A percentile compares a stretch with the other conserved stretches of the same genome.
Evolutionary conservation across 2,113 vertebrate species (phyloP).

Genomic region (Illadopsis cleaveri): DNA sequence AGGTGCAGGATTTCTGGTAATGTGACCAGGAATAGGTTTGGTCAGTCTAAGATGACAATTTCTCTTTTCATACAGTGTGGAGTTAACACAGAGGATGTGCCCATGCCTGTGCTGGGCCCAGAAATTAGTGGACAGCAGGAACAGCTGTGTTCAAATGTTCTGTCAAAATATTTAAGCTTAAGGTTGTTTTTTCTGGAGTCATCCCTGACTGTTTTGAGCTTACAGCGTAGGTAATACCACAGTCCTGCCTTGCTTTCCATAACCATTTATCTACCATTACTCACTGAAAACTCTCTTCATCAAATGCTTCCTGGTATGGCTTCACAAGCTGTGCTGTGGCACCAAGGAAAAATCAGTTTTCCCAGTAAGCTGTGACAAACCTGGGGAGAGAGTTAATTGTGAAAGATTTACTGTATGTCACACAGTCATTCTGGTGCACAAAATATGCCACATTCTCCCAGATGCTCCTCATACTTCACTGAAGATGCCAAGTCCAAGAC

Average conservation of each 20-base stretch:
- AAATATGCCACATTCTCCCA: not conserved
- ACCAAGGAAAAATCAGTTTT: not conserved
- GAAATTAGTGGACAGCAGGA: not conserved
- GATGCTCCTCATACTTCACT: not conserved
- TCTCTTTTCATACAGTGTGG: not conserved
- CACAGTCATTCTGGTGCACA: not conserved
- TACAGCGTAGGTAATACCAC: not conserved
- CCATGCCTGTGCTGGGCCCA: not conserved
- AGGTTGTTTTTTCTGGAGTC: not conserved
- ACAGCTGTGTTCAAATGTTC: not conserved
- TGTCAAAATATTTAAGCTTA: not conserved
- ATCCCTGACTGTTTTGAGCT: not conserved
- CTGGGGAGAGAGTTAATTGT: not conserved
- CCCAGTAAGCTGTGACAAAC: not conserved
- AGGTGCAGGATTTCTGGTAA: not conserved
- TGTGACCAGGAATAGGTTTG: not conserved
- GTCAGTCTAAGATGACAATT: not conserved
- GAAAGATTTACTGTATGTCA: not conserved
- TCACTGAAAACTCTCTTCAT: not conserved
- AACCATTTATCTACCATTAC: not conserved
- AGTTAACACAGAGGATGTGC: not conserved
- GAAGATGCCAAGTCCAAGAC: not conserved
- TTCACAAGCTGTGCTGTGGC: not conserved
- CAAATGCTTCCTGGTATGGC: rapidly evolving
- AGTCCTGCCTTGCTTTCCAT: not conserved